phyloP scores from a whole-genome alignment of 2,113 vertebrate species.

The Lipophrys pholis region DNA sequence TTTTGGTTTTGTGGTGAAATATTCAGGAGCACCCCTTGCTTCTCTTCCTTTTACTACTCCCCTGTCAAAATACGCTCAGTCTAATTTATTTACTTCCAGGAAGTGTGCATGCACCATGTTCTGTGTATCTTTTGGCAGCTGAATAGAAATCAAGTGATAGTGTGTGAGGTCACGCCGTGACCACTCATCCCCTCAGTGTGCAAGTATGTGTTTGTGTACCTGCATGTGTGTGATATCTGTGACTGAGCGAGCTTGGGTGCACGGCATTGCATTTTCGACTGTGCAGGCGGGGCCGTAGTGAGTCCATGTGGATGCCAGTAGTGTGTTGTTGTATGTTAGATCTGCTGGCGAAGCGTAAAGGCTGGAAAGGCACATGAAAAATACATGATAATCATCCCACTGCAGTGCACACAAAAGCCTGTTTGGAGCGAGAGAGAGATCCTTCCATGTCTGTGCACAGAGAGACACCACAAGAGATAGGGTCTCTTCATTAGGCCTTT shows the following conservation, averaged over 20 bases:
- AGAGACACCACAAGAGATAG: constrained; percentile 10
- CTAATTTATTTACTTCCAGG: constrained; percentile 42
- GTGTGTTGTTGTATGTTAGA: constrained; percentile 70
- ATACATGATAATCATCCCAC: constrained; percentile 77
- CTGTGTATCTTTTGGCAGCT: constrained; percentile 45
- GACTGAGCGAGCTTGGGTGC: constrained; percentile 25
- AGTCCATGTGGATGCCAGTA: constrained; percentile 41
- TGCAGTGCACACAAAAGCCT: constrained; percentile 70
- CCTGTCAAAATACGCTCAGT: constrained; percentile 84
- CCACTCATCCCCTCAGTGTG: constrained; percentile 32
- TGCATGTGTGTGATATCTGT: constrained; percentile 27
- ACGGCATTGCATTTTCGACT: constrained; percentile 15
- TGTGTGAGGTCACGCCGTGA: constrained; percentile 35
- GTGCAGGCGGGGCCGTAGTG: constrained; percentile 2
- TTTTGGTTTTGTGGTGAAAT: constrained; percentile 85
- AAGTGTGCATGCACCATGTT: constrained; percentile 17
- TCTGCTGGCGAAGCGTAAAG: constrained; percentile 69
- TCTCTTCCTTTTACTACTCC: constrained; percentile 76
- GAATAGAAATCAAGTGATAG: constrained; percentile 62
- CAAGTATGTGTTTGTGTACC: constrained; percentile 8
- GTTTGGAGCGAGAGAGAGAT: constrained; percentile 51
- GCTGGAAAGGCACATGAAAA: constrained; percentile 75
- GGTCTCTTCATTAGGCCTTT: constrained; percentile 53
- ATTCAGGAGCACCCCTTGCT: constrained; percentile 81
- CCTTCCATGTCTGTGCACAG: constrained; percentile 48